phyloP scores from a whole-genome alignment of 2,113 vertebrate genomes.

The Seriola dumerili region DNA sequence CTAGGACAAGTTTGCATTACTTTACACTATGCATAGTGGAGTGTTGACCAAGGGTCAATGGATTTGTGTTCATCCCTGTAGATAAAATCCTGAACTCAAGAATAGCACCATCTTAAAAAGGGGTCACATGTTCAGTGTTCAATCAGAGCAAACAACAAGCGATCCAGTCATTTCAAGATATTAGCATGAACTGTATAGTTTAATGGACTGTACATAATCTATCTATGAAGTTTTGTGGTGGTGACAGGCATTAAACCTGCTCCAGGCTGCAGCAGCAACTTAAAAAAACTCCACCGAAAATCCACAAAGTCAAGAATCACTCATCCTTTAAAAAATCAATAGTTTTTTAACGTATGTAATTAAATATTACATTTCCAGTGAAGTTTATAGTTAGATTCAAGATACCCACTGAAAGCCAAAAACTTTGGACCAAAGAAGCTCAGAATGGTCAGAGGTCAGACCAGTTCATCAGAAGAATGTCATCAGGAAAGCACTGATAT shows the following conservation, averaged over 20 bases:
- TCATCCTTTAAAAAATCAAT: background rate
- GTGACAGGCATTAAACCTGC: background rate
- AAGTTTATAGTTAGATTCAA: background rate
- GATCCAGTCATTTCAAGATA: background rate
- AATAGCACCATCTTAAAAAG: background rate
- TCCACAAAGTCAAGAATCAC: background rate
- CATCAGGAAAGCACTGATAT: conserved; percentile 19
- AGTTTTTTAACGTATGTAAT: background rate
- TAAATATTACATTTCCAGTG: background rate
- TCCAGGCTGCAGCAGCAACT: background rate
- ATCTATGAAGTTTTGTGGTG: background rate
- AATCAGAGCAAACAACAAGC: background rate
- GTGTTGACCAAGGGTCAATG: conserved; percentile 48
- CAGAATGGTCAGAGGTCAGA: background rate
- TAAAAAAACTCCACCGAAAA: conserved; percentile 10
- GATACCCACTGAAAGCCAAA: conserved; percentile 38
- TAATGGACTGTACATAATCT: background rate
- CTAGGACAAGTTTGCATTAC: background rate
- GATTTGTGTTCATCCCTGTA: background rate
- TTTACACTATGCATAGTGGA: conserved; percentile 13
- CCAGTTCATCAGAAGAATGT: background rate
- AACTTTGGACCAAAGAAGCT: conserved; percentile 52
- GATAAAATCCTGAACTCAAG: background rate
- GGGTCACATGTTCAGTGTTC: background rate
- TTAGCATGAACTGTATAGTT: background rate